Base-by-base conservation (phyloP, 2,113 vertebrate species). In the Uria aalge region DNA sequence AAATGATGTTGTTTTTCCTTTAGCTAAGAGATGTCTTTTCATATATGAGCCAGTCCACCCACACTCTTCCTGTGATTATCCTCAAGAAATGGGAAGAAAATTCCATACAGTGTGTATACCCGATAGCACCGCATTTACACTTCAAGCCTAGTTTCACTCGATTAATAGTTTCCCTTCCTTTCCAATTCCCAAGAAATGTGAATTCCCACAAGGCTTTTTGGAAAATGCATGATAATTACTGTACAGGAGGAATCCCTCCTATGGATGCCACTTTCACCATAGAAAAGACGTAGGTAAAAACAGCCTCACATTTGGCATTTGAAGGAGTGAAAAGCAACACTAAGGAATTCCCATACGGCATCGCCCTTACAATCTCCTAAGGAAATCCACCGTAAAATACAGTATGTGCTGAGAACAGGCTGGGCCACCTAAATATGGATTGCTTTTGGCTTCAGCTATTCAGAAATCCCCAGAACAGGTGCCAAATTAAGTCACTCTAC, bases 401-500 rank as follows among this genome's bases (percentile, higher is more conserved):
- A 96, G 82, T 90, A 86, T 95, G 85, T 96, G 80, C 92, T 96
- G 83, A 97, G 84, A 91, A 85, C 93, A 93, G 69, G 36, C 90
- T 90, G 93, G 69, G 72, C 43, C 53, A 92, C 80, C 80, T 97
- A 97, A 94, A 97, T 97, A 97, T 66, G 96, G 96, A 88, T 73
- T 94, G 84, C 34, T 97, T 97, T 97, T 96, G 97, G 96, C 97
- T 98, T 95, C 95, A 93, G 91, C 84, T 96, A 10, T 67, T 92
- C 78, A 97, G 97, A 98, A 98, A 97, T 97, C 92, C 95, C 80
- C 89, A 80, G 92, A 98, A 91, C 96, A 97, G 97, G 95, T 98
- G 98, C 95, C 96, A 97, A 87, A 95, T 94, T 94, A 97, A 97
- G 92, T 97, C 96, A 97, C 77, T 60, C 85, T 93, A 56, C 55